Conservation (phyloP, 1,140 invertebrate species). For the Cotesia typhae region DNA sequence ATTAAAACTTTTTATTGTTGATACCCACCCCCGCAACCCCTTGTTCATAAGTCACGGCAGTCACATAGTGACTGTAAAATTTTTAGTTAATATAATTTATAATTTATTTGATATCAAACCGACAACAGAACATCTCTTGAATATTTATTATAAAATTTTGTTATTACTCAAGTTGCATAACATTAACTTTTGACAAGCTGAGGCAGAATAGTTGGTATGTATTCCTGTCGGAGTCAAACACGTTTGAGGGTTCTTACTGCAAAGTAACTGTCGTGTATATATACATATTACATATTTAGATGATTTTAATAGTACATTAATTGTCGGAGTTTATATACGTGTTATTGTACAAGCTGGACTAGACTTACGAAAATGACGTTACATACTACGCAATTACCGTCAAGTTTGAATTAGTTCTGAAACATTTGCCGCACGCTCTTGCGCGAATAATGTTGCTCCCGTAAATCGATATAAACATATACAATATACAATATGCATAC, state of each 20-base stretch:
- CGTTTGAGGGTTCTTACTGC: not conserved
- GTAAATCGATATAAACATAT: constrained; percentile 24
- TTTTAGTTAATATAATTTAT: not conserved
- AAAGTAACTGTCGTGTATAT: not conserved
- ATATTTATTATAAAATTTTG: too few species aligned
- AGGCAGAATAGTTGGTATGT: not conserved
- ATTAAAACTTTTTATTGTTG: too few species aligned
- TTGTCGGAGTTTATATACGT: constrained; percentile 13
- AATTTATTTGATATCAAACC: not conserved
- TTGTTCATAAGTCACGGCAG: too few species aligned
- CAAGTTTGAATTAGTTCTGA: constrained; percentile 35
- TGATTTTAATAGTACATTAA: constrained; percentile 12
- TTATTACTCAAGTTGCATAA: not conserved
- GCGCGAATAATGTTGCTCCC: constrained; percentile 17
- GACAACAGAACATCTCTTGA: too few species aligned
- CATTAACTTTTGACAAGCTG: constrained; percentile 7
- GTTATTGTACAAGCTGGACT: constrained; percentile 4
- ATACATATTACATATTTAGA: not conserved
- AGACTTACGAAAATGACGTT: constrained; percentile 32
- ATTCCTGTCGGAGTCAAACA: constrained; percentile 17
- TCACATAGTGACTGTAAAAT: too few species aligned
- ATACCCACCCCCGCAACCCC: too few species aligned
- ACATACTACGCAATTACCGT: constrained; percentile 27
- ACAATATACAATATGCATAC: not conserved
- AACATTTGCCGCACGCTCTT: constrained; percentile 29